phyloP scores from a whole-genome alignment of 2,113 vertebrate species.

The Potamarius usumacintae region DNA sequence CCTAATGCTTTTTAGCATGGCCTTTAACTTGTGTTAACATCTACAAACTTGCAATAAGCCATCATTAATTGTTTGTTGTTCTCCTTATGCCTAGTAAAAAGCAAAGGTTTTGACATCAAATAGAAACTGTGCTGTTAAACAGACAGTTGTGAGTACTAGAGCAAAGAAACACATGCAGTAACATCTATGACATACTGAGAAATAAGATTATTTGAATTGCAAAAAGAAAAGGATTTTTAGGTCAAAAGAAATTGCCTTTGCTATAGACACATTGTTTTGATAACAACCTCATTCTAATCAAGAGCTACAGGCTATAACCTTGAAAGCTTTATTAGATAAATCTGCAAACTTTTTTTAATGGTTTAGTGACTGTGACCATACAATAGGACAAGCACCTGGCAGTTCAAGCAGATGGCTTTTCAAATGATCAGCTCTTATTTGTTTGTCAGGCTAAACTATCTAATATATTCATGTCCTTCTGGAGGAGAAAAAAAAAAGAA shows the following conservation, averaged over 20 bases:
- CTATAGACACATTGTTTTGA: not conserved
- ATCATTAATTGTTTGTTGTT: not conserved
- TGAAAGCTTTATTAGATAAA: not conserved
- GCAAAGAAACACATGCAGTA: slow-evolving; percentile 1
- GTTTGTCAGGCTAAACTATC: not conserved
- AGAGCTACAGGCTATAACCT: not conserved
- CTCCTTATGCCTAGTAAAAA: not conserved
- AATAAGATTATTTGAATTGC: not conserved
- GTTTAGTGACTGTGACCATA: not conserved
- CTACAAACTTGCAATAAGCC: not conserved
- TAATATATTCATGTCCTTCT: not conserved
- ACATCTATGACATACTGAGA: not conserved
- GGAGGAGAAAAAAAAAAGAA: not conserved
- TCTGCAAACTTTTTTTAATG: slow-evolving; percentile 19
- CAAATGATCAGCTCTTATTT: not conserved
- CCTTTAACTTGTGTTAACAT: not conserved
- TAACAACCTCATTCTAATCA: not conserved
- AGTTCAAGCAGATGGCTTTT: not conserved
- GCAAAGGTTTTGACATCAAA: slow-evolving; percentile 4
- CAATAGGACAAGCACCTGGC: not conserved
- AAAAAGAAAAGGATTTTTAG: not conserved
- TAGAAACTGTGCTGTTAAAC: not conserved
- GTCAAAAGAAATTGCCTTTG: slow-evolving; percentile 3
- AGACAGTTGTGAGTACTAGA: not conserved
- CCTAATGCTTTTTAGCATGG: not conserved